phyloP scores from a whole-genome alignment of 2,888 invertebrate species.

The Acrobasis repandana region DNA sequence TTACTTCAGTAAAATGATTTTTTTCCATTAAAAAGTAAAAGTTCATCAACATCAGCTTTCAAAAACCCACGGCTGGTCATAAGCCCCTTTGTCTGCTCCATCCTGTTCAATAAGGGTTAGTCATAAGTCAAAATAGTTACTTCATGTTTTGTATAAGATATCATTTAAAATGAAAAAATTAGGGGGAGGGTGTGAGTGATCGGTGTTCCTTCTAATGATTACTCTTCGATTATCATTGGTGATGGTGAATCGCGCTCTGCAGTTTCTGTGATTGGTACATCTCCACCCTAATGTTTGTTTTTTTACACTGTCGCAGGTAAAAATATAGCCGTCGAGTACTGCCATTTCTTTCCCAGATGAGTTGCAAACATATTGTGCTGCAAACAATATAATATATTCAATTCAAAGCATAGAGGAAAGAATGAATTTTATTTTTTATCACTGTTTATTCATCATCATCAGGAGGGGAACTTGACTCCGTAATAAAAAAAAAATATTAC shows the following conservation, averaged over 20 bases:
- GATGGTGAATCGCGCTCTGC: constrained; percentile 69
- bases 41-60: no score
- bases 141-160: not conserved
- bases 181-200: constrained; percentile 60
- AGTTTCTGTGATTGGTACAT: constrained; percentile 37
- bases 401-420: not conserved
- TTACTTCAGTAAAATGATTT: no score
- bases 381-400: not conserved
- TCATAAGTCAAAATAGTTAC: not conserved
- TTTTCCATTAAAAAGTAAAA: no score
- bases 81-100: no score
- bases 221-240: constrained; percentile 51
- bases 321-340: constrained; percentile 29
- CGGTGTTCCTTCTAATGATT: constrained; percentile 60
- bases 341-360: constrained; percentile 26
- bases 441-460: no score
- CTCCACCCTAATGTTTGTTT: constrained; percentile 25
- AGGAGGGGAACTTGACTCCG: no score
- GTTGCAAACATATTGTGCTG: not conserved
- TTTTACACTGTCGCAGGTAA: not conserved
- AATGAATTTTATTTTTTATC: no score
- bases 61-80: no score
- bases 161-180: constrained; percentile 32
- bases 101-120: no score
- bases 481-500: no score